phyloP scores from a whole-genome alignment of 2,113 vertebrate species.

The Grammomys surdaster region DNA sequence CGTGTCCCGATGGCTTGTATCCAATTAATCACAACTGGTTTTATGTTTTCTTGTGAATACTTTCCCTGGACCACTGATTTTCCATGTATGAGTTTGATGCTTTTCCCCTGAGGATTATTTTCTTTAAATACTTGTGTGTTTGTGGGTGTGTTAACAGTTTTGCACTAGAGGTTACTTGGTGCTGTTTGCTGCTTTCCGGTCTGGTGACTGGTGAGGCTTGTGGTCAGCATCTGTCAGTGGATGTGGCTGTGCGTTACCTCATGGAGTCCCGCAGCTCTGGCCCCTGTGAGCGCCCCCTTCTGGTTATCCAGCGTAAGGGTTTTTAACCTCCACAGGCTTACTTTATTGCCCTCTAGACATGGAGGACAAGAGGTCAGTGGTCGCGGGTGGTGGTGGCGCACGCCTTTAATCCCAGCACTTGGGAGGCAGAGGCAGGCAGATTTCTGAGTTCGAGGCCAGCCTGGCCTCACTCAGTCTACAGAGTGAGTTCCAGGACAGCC shows the following conservation, averaged over 20 bases:
- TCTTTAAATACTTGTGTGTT: not conserved
- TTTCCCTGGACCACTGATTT: not conserved
- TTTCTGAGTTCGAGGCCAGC: too few species aligned
- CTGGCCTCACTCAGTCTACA: too few species aligned
- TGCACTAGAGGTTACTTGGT: not conserved
- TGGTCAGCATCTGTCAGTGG: not conserved
- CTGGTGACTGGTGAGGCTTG: not conserved
- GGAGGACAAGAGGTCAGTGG: not conserved
- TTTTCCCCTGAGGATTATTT: not conserved
- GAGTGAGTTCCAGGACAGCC: too few species aligned
- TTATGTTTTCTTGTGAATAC: not conserved
- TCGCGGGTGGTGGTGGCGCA: too few species aligned
- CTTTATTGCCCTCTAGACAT: not conserved
- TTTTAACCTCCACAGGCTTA: not conserved
- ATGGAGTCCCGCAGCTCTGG: not conserved
- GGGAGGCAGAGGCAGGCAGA: too few species aligned
- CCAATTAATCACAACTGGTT: not conserved
- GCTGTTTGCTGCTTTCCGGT: not conserved
- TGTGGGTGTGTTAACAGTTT: not conserved
- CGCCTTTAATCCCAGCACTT: too few species aligned
- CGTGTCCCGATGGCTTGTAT: too few species aligned
- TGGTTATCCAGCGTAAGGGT: not conserved
- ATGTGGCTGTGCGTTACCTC: too few species aligned
- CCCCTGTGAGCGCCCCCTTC: not conserved
- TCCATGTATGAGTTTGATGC: not conserved